Base-by-base conservation (phyloP, 2,113 vertebrate species). In the Alligator sinensis region DNA sequence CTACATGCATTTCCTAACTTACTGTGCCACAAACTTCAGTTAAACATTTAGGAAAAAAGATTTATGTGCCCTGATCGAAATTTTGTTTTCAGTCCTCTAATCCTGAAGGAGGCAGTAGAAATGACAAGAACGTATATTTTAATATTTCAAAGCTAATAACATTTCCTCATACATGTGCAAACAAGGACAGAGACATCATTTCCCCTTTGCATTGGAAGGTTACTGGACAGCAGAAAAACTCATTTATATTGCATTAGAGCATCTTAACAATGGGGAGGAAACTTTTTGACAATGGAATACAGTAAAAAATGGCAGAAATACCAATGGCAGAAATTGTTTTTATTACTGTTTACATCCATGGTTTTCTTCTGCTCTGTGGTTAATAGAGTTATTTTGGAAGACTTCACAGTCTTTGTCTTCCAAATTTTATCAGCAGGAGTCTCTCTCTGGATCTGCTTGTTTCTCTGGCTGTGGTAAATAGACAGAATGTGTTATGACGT, bases 171-270 rank as follows among this genome's bases (percentile, higher is more conserved):
- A 80, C 22, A 24, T 47, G 34, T 83, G 72, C 22, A 61, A 83
- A 60, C 60, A 0, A 27, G 24, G 55, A 66, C 28, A 22, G 7
- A 24, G 34, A 1, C 17, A 30, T 9, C 19, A 18, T 68, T 30
- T 74, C 19, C 19, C 19, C 21, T 66, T 54, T 88, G 66, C 60
- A 94, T 34, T 62, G 80, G 63, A 75, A 93, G 55, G 55, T 17
- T 63, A 80, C 79, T 3, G 47, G 59, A 72, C 60, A 66, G 22
- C 25, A 80, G 34, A 8, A 84, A 82, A 47, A 86, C 84, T 10
- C 68, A 70, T 80, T 91, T 86, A n/a, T n/a, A 59, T 82, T 84
- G 30, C 11, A 24, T 38, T 38, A 24, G 12, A 34, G 6, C 72
- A 11, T 90, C 27, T 24, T 84, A 80, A 61, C 60, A 84, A 5